Percentiles rank a stretch among this genome's conserved stretches.
These are phyloP conservation scores for Procambarus virginalis DNA, from an alignment of 1,140 invertebrate species.

Conservation along the genomic window DNA sequence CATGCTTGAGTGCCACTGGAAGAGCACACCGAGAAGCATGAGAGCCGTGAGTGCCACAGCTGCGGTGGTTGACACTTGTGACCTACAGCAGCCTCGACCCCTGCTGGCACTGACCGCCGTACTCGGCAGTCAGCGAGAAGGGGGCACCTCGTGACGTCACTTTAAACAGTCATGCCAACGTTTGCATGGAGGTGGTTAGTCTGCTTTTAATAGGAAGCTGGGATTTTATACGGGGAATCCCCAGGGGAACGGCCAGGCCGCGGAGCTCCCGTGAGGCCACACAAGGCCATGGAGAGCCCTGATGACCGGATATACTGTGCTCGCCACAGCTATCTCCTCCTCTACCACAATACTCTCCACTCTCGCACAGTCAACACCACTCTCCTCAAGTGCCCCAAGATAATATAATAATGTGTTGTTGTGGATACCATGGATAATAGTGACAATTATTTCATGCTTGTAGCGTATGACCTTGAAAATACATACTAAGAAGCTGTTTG, in stretches of 20 bases:
- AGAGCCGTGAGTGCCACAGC: too few relatives aligned
- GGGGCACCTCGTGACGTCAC: background rate
- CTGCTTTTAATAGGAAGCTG: background rate
- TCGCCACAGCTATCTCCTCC: background rate
- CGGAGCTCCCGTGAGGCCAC: background rate
- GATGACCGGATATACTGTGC: background rate
- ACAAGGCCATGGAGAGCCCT: too few relatives aligned
- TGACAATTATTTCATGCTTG: too few relatives aligned
- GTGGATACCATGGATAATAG: too few relatives aligned
- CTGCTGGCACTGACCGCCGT: too few relatives aligned
- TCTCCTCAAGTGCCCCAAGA: too few relatives aligned
- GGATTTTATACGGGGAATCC: slow-evolving; percentile 25
- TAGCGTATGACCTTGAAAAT: slow-evolving; percentile 50
- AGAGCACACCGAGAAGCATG: too few relatives aligned
- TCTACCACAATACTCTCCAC: background rate
- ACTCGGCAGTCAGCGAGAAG: too few relatives aligned
- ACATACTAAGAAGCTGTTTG: slow-evolving; percentile 1
- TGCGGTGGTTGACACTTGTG: too few relatives aligned
- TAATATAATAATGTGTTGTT: too few relatives aligned
- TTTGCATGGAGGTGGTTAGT: background rate
- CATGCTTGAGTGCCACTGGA: too few relatives aligned
- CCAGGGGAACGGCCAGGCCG: background rate
- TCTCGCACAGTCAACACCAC: background rate
- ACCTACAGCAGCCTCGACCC: too few relatives aligned
- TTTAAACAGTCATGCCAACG: background rate